Percentiles rank a stretch among this genome's conserved stretches.
Conservation (phyloP, 2,888 invertebrate species). For the Drosophila fulvimacula region DNA sequence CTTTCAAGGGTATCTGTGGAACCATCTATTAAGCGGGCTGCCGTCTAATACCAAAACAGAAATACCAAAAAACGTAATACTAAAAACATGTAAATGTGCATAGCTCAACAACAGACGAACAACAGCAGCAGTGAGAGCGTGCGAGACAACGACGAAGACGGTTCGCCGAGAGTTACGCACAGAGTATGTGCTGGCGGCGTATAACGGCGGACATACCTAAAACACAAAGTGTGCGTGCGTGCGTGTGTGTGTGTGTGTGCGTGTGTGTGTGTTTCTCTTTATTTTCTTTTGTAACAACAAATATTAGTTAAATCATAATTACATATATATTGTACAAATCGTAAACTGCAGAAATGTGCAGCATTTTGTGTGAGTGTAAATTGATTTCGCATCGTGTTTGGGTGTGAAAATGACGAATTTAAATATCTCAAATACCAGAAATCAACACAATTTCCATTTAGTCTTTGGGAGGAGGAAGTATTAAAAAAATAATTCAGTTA, state of each 20-base stretch:
- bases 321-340: constrained; percentile 32
- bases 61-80: constrained; percentile 20
- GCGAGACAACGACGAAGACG: constrained; percentile 55
- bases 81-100: constrained; percentile 11
- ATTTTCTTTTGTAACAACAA: constrained; percentile 57
- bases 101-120: constrained; percentile 24
- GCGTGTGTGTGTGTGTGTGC: constrained; percentile 48
- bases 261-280: constrained; percentile 54
- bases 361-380: constrained; percentile 49
- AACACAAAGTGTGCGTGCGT: constrained; percentile 55
- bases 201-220: constrained; percentile 55
- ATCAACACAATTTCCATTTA: constrained; percentile 43
- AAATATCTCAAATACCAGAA: constrained; percentile 30
- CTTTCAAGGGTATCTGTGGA: not conserved
- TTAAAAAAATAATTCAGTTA: constrained; percentile 15
- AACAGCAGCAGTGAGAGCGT: constrained; percentile 40
- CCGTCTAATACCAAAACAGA: constrained; percentile 4
- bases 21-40: not conserved
- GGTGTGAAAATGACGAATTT: constrained; percentile 47
- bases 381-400: constrained; percentile 35
- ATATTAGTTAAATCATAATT: constrained; percentile 55
- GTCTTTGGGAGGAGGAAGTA: constrained; percentile 25
- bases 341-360: constrained; percentile 31
- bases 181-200: constrained; percentile 60
- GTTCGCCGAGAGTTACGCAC: constrained; percentile 60